phyloP scores from a whole-genome alignment of 2,888 invertebrate genomes.

The Trichopria drosophilae region DNA sequence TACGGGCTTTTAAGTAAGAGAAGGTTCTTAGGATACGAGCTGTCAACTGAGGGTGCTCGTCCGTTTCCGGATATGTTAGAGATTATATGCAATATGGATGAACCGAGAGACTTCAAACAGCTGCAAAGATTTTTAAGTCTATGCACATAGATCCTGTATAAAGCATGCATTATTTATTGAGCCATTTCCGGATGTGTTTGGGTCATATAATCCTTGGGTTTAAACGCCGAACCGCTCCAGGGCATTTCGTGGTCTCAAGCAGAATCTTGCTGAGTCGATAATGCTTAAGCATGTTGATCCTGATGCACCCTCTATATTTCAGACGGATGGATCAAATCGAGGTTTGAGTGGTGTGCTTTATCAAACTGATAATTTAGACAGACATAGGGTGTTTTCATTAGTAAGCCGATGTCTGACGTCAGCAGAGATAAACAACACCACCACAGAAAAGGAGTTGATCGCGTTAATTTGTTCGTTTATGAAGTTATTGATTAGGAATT shows the following conservation, averaged over 20 bases:
- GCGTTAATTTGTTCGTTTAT: conserved; percentile 39
- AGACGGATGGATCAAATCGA: conserved; percentile 22
- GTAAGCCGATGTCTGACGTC: conserved; percentile 34
- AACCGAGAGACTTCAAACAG: conserved; percentile 36
- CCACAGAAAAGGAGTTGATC: no score
- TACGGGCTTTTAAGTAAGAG: no score
- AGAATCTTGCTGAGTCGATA: conserved; percentile 9
- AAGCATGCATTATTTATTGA: conserved; percentile 10
- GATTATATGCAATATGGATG: conserved; percentile 35
- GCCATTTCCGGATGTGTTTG: conserved; percentile 16
- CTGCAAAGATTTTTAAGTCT: conserved; percentile 31
- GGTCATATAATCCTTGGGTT: conserved; percentile 2
- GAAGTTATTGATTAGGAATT: conserved; percentile 36
- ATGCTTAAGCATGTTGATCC: no score
- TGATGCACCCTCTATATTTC: no score
- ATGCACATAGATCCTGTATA: conserved; percentile 22
- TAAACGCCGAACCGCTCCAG: conserved; percentile 18
- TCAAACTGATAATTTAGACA: conserved; percentile 16
- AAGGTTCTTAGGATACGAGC: conserved; percentile 17
- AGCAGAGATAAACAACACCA: conserved; percentile 32
- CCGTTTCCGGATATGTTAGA: conserved; percentile 25
- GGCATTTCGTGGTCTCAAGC: conserved; percentile 4
- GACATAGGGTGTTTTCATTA: conserved; percentile 32
- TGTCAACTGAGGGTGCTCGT: conserved; percentile 5
- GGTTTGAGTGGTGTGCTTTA: conserved; percentile 36